Base-by-base conservation (phyloP, 2,888 invertebrate species). In the Tetragnatha montana region DNA sequence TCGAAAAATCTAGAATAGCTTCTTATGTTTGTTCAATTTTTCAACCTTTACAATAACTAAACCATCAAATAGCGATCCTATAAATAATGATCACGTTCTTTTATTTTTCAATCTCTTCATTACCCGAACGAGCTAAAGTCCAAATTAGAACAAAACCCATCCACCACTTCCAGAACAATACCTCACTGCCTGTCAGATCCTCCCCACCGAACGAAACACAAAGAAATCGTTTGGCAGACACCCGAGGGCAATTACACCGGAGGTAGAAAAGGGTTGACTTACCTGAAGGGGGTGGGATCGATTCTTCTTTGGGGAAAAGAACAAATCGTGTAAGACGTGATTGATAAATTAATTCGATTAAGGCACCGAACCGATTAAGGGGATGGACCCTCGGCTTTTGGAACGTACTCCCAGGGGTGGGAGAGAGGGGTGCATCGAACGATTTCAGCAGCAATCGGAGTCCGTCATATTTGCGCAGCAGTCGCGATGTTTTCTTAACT, bases 301-400 rank as follows among this genome's bases (percentile, higher is more conserved):
- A 21, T 60, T 79, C 60, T 68, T 60, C 22, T 49, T n/a, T 50
- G 19, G 22, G 14, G 21, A 60, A 22, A 74, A n/a, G 22, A 6
- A 19, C 12, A 50, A 49, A 79, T 80, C 76, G 78, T 81, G 81
- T 69, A n/a, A 73, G 71, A 83, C 83, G 83, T 88, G 88, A 88
- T 88, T 88, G 88, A 88, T 88, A 88, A 88, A 88, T 83, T 88
- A 88, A 88, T 88, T 88, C 88, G 83, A 88, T 88, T 88, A 88
- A 83, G 83, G 76, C 75, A 70, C 60, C 74, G 69, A 69, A 68
- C 49, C 76, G 75, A 84, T 84, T 81, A 81, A 71, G 14, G 76
- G 75, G 49, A 76, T 84, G 76, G 73, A 68, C 49, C 68, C n/a
- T 50, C n/a, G 47, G 50, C 50, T 76, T 76, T 76, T 17, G 60